Evolutionary conservation across 2,113 vertebrate genomes (phyloP).

Genomic region (Ophthalmolycus amberensis): DNA sequence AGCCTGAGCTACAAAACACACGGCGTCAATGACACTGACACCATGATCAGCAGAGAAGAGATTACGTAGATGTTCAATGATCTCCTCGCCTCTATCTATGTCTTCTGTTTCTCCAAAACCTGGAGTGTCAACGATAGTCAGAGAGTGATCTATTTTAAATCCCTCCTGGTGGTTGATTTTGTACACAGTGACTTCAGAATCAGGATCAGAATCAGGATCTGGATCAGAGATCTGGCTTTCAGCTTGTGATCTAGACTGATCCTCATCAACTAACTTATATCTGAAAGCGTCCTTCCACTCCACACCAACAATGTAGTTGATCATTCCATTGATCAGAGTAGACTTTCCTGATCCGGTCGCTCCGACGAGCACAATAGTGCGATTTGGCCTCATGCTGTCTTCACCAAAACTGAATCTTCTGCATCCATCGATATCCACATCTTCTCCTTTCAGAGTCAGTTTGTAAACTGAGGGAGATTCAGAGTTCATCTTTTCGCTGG

Average conservation of each 20-base stretch:
- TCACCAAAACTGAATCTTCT: not conserved
- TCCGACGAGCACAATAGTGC: constrained; percentile 40
- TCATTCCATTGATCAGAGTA: constrained; percentile 54
- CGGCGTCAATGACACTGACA: constrained; percentile 32
- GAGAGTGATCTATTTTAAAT: not conserved
- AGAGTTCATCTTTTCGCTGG: not conserved
- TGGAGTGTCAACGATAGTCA: constrained; percentile 50
- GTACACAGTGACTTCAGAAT: constrained; percentile 43
- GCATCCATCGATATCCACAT: constrained; percentile 29
- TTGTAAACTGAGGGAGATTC: constrained; percentile 24
- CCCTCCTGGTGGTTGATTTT: constrained; percentile 31
- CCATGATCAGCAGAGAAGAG: constrained; percentile 2
- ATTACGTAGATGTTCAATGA: constrained; percentile 43
- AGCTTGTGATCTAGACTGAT: constrained; percentile 27
- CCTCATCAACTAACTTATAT: constrained; percentile 14
- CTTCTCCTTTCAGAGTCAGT: constrained; percentile 15
- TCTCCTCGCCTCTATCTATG: constrained; percentile 21
- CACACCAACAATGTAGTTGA: constrained; percentile 54
- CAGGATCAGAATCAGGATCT: too few relatives aligned
- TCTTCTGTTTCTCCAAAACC: constrained; percentile 37
- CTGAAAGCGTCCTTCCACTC: constrained; percentile 33
- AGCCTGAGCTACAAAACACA: constrained; percentile 51
- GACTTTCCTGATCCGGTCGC: constrained; percentile 30
- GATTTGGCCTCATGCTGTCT: constrained; percentile 35
- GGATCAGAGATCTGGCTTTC: constrained; percentile 58